Evolutionary conservation across 2,888 invertebrate species (phyloP), one percentile per base, ranked within the genome.

Genomic region (Drepanosiphum platanoidis): DNA sequence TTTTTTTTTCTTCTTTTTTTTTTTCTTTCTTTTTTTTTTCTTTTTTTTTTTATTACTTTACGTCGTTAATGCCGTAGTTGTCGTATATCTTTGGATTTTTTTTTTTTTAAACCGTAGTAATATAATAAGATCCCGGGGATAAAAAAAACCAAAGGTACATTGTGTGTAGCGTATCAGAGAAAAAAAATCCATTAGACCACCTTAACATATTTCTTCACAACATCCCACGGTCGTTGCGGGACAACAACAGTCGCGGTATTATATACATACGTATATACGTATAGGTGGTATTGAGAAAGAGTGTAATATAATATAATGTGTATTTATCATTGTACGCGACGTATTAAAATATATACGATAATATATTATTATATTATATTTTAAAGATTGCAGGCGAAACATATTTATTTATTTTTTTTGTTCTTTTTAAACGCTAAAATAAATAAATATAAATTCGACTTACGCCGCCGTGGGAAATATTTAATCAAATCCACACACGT

Each of bases 171-270:
- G 71, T 82, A 72, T 72, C 71, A 82, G 39, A 61, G 39, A 81
- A 81, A 71, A 80, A 71, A 81, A 82, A 82, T 61, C 81, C 71
- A 82, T 82, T 82, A 82, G 81, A 61, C 81, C 81, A 82, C 72
- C 72, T 72, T 82, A 82, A 82, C 61, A 82, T 82, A 82, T 82
- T 82, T 82, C 71, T 82, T 82, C 71, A 82, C 61, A 39, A 82
- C 81, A 42, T 82, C 81, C 71, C 81, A 82, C 81, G 81, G 81
- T 82, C 81, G 61, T 82, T 42, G 61, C 30, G 39, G 81, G 72
- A 82, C 61, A 72, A 71, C 58, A 81, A 82, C 81, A 72, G 58
- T 32, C 71, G n/a, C n/a, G n/a, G n/a, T n/a, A n/a, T n/a, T n/a
- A n/a, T n/a, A n/a, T n/a, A n/a, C n/a, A n/a, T n/a, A n/a, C n/a